Evolutionary conservation across 2,113 vertebrate genomes (phyloP).

Genomic region (Leucopsar rothschildi): DNA sequence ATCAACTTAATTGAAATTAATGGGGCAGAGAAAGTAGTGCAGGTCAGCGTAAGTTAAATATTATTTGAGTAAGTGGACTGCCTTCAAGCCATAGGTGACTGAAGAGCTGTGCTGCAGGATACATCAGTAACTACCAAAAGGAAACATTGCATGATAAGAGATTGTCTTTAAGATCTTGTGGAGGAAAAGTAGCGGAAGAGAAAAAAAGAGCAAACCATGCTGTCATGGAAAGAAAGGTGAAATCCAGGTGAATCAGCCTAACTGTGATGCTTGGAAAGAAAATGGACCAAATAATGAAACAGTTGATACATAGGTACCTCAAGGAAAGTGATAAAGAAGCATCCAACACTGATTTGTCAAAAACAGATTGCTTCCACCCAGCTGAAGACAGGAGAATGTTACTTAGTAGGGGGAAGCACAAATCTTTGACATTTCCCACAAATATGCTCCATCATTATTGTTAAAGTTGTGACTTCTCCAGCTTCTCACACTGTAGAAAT

Average conservation of each 20-base stretch:
- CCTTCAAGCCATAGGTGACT: background rate
- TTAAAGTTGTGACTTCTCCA: background rate
- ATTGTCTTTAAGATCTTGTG: background rate
- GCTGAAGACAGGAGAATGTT: background rate
- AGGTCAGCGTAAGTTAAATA: background rate
- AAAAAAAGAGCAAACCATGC: background rate
- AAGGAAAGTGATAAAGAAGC: background rate
- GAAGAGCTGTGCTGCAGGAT: background rate
- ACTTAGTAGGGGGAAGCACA: background rate
- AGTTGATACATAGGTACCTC: background rate
- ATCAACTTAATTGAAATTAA: background rate
- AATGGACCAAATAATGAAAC: background rate
- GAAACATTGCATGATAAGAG: background rate
- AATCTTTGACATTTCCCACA: background rate
- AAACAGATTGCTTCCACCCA: background rate
- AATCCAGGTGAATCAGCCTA: background rate
- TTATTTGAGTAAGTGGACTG: background rate
- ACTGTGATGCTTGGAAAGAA: background rate
- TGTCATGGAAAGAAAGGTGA: background rate
- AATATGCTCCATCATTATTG: background rate
- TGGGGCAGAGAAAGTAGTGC: background rate
- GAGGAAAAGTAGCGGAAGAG: background rate
- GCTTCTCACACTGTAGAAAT: accelerated
- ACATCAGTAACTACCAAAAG: background rate
- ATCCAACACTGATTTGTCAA: background rate